Conservation (phyloP, 2,797 vertebrate species). For the Craterocephalus amniculus region DNA sequence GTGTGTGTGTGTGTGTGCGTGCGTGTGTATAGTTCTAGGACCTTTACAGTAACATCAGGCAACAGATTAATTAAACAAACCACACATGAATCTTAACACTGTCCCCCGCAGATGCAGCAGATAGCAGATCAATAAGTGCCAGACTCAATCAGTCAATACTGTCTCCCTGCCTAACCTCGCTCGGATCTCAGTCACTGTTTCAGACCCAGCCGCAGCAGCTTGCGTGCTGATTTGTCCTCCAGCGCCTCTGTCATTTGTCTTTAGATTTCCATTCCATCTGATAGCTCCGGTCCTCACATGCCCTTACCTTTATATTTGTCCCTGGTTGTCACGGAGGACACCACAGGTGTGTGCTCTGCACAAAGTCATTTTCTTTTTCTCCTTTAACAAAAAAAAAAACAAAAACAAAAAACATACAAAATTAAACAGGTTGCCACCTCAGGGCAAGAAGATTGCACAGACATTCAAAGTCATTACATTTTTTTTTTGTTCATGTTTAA, state of each 20-base stretch:
- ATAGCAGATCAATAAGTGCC: constrained; percentile 81
- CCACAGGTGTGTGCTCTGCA: constrained; percentile 40
- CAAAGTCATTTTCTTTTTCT: constrained; percentile 39
- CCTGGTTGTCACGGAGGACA: constrained; percentile 43
- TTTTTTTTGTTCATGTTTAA: constrained; percentile 9
- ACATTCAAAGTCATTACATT: background rate
- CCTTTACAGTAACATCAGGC: constrained; percentile 52
- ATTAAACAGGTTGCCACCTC: constrained; percentile 14
- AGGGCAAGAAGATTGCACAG: background rate
- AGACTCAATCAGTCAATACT: constrained; percentile 79
- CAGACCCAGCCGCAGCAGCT: constrained; percentile 58
- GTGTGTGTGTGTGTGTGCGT: too few species aligned
- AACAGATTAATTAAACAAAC: constrained; percentile 72
- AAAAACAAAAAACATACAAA: too few species aligned
- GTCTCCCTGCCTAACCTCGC: constrained; percentile 26
- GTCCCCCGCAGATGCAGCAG: constrained; percentile 74
- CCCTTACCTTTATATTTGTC: constrained; percentile 66
- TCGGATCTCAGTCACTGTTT: constrained; percentile 51
- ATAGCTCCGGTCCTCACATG: constrained; percentile 56
- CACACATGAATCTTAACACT: constrained; percentile 62
- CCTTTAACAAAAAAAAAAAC: background rate
- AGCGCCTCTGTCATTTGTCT: constrained; percentile 72
- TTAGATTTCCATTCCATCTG: constrained; percentile 65
- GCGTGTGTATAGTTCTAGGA: background rate
- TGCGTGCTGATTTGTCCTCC: constrained; percentile 68